phyloP scores from a whole-genome alignment of 2,113 vertebrate genomes.

The Oenanthe oenanthe region DNA sequence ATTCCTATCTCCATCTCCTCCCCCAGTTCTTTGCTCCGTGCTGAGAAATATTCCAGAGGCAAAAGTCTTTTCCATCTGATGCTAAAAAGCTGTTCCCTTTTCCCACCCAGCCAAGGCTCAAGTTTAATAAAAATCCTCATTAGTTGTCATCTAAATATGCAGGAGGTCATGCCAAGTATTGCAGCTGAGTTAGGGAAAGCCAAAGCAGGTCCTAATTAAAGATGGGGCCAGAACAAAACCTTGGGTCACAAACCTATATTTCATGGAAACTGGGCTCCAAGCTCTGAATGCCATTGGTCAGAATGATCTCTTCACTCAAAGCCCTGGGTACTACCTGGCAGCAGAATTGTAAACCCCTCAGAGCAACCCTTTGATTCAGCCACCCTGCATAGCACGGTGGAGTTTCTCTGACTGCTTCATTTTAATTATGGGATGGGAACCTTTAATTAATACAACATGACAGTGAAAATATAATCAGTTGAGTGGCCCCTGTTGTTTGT shows the following conservation, averaged over 20 bases:
- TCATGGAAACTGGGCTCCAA: background rate
- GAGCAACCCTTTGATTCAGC: background rate
- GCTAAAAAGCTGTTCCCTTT: conserved; percentile 48
- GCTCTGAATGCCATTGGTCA: background rate
- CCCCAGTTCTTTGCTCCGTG: conserved; percentile 39
- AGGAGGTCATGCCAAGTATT: conserved; percentile 10
- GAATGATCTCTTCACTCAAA: background rate
- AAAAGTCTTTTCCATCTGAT: conserved; percentile 48
- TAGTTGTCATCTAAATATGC: conserved; percentile 69
- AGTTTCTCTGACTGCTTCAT: background rate
- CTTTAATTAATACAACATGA: conserved; percentile 48
- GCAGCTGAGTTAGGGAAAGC: conserved; percentile 12
- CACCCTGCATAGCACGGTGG: background rate
- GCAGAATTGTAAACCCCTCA: background rate
- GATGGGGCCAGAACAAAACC: background rate
- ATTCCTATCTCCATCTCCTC: conserved; percentile 26
- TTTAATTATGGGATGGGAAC: conserved; percentile 36
- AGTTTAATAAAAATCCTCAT: conserved; percentile 76
- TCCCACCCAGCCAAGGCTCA: conserved; percentile 23
- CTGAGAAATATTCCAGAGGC: conserved; percentile 70
- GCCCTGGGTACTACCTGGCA: background rate
- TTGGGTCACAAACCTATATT: background rate
- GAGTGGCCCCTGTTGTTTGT: conserved; percentile 29
- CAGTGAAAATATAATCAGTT: conserved; percentile 58
- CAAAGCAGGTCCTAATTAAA: conserved; percentile 31